Percentiles rank a stretch among this genome's conserved stretches.
Evolutionary conservation across 2,888 invertebrate genomes (phyloP).

Genomic region (Eremobia ochroleuca): DNA sequence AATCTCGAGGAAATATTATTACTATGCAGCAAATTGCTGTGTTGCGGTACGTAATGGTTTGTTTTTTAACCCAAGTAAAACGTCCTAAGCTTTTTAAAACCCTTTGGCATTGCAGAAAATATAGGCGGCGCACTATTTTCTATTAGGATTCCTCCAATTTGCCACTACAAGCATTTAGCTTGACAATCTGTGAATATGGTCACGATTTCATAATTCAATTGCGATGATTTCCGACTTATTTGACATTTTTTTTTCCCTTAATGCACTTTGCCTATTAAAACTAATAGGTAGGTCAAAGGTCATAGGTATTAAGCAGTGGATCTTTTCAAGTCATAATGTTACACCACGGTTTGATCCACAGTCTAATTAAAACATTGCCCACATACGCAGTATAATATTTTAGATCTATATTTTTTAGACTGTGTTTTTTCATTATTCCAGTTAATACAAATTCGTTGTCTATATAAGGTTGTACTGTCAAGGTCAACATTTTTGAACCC

Average conservation of each 20-base stretch:
- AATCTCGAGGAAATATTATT: background rate
- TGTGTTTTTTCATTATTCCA: conserved; percentile 31
- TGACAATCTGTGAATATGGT: background rate
- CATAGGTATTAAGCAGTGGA: background rate
- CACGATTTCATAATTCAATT: background rate
- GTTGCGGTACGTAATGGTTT: background rate
- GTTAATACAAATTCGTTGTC: conserved; percentile 18
- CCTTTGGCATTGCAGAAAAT: background rate
- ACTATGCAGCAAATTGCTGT: background rate
- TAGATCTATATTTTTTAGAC: conserved; percentile 41
- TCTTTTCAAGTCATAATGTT: background rate
- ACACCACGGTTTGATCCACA: conserved; percentile 57
- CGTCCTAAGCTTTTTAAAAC: background rate
- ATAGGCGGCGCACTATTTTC: background rate
- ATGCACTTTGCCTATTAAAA: background rate
- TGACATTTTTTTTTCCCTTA: background rate
- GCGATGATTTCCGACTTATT: background rate
- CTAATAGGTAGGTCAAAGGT: too few species aligned
- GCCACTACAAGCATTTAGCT: background rate
- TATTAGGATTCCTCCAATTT: background rate
- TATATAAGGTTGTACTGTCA: conserved; percentile 6
- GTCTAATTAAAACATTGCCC: conserved; percentile 53
- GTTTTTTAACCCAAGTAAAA: conserved; percentile 1
- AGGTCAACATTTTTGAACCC: conserved; percentile 14
- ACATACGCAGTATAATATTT: conserved; percentile 60